These are phyloP conservation scores for Bombylius major DNA, from an alignment of 2,888 invertebrate genomes.

Conservation along the genomic window DNA sequence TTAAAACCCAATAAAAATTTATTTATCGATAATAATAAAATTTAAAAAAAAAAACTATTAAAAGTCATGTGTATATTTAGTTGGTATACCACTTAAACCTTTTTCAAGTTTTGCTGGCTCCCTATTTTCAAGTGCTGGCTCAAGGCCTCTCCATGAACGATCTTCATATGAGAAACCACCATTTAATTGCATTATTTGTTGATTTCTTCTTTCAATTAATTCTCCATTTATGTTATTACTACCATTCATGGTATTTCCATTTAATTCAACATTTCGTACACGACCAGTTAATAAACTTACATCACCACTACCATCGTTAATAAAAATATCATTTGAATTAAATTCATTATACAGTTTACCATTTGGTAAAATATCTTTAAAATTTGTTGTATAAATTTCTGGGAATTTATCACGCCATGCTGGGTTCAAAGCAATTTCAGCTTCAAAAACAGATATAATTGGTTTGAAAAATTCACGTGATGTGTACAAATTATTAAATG, in stretches of 20 bases:
- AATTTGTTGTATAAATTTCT: conserved; percentile 57
- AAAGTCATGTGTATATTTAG: conserved; percentile 42
- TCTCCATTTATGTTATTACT: conserved; percentile 27
- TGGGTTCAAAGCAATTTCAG: conserved; percentile 69
- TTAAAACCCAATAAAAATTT: too few species aligned
- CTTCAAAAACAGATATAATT: conserved; percentile 81
- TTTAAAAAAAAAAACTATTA: too few species aligned
- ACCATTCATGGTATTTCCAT: conserved; percentile 7
- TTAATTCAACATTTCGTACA: conserved; percentile 36
- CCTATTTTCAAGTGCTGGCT: conserved; percentile 64
- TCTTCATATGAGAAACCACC: conserved; percentile 35
- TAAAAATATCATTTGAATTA: conserved; percentile 35
- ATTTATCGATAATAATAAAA: too few species aligned
- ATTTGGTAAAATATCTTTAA: conserved; percentile 57
- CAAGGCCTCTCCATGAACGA: conserved; percentile 75
- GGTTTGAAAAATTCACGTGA: conserved; percentile 81
- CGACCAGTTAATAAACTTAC: conserved; percentile 66
- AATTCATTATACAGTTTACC: conserved; percentile 40
- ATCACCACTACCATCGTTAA: conserved; percentile 56
- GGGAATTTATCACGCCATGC: conserved; percentile 39
- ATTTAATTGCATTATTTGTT: conserved; percentile 26
- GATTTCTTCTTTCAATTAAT: conserved; percentile 23
- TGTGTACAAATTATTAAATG: conserved; percentile 75
- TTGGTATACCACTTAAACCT: conserved; percentile 67
- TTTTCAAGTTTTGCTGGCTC: conserved; percentile 52